Evolutionary conservation across 2,888 invertebrate genomes (phyloP).

Genomic region (Rhagonycha lutea): DNA sequence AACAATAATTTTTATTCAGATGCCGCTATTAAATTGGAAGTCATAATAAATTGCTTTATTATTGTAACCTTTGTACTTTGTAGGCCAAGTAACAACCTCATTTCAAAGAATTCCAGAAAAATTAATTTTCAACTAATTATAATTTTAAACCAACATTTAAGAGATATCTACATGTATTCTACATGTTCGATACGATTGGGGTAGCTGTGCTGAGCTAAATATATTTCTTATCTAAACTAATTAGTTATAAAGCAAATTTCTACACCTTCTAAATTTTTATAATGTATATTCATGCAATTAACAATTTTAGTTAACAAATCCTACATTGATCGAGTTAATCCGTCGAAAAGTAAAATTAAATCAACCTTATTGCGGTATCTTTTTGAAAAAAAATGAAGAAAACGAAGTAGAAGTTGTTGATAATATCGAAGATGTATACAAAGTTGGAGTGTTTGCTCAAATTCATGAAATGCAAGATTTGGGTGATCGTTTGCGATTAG

Average conservation of each 20-base stretch:
- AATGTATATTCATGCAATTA: not conserved
- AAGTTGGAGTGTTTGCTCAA: constrained; percentile 95
- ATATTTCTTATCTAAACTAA: no score
- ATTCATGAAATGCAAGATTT: constrained; percentile 97
- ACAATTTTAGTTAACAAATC: constrained; percentile 77
- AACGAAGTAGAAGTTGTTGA: constrained; percentile 86
- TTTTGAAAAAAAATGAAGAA: constrained; percentile 89
- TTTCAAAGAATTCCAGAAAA: no score
- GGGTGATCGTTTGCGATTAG: constrained; percentile 85
- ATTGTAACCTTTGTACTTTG: no score
- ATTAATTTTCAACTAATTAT: no score
- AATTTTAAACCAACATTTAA: no score
- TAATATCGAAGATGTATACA: constrained; percentile 82
- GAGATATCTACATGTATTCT: no score
- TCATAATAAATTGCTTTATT: not conserved
- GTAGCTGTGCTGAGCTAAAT: no score
- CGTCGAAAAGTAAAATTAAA: constrained; percentile 92
- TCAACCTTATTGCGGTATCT: constrained; percentile 97
- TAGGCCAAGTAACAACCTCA: no score
- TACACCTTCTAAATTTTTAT: not conserved
- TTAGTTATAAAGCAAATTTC: not conserved
- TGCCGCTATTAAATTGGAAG: not conserved
- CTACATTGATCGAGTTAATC: constrained; percentile 84
- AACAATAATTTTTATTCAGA: no score
- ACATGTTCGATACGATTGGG: no score